Conservation (phyloP, 2,888 invertebrate genomes). For the Sinodicranocentrus sp. region DNA sequence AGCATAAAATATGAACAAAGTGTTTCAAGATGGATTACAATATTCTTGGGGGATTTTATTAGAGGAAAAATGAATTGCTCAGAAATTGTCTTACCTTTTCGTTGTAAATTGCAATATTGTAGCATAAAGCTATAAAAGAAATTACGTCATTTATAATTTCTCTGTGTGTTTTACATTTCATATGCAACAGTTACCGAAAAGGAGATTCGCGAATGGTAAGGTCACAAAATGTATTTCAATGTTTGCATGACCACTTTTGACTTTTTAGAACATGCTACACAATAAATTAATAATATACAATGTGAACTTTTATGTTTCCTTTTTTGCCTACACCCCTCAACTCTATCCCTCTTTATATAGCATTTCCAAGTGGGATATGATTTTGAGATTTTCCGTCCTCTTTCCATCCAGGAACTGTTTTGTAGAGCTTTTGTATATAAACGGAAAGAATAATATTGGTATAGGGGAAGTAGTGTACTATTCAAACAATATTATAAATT, state of each 20-base stretch:
- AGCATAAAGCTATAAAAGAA: too few relatives aligned
- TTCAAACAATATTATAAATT: conserved; percentile 17
- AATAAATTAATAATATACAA: background rate
- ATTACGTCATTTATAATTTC: background rate
- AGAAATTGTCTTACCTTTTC: too few relatives aligned
- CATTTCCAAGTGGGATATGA: too few relatives aligned
- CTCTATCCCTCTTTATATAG: background rate
- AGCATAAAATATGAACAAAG: too few relatives aligned
- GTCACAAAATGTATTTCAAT: conserved; percentile 34
- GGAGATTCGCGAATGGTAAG: conserved; percentile 79
- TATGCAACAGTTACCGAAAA: conserved; percentile 79
- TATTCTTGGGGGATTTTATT: too few relatives aligned
- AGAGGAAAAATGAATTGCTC: too few relatives aligned
- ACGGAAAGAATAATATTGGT: background rate
- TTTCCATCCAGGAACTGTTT: background rate
- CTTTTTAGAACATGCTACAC: conserved; percentile 90
- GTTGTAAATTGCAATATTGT: too few relatives aligned
- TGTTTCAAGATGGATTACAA: too few relatives aligned
- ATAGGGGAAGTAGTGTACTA: background rate
- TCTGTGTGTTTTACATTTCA: background rate
- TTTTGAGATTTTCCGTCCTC: too few relatives aligned
- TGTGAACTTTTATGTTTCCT: background rate
- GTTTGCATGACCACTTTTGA: conserved; percentile 83
- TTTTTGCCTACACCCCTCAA: background rate
- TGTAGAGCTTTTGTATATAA: background rate